Conservation (phyloP, 2,888 invertebrate species). For the Frankliniella fusca region DNA sequence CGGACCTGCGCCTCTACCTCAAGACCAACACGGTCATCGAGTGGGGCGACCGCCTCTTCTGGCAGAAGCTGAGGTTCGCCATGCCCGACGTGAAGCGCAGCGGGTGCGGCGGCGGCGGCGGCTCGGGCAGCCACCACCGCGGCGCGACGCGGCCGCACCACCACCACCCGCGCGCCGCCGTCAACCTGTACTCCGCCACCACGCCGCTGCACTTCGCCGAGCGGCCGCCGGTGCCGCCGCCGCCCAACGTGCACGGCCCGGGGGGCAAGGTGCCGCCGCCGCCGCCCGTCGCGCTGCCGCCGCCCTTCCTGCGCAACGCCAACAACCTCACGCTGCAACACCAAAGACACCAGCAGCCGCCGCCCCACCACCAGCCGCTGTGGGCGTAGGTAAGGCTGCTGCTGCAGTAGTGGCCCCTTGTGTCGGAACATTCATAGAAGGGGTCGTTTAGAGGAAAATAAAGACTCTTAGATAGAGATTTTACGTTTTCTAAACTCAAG, state of each 20-base stretch:
- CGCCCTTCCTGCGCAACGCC: constrained; percentile 43
- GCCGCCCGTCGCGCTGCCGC: constrained; percentile 46
- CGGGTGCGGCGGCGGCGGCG: constrained; percentile 60
- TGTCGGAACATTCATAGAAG: no score
- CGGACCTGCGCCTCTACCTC: constrained; percentile 83
- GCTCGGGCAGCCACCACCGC: no score
- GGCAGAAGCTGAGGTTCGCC: constrained; percentile 90
- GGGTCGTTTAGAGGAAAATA: constrained; percentile 11
- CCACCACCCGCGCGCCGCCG: constrained; percentile 32
- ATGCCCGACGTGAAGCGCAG: constrained; percentile 73
- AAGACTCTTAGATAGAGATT: constrained; percentile 29
- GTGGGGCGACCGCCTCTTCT: constrained; percentile 92
- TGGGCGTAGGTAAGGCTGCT: no score
- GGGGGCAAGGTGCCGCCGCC: constrained; percentile 57
- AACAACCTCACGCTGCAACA: constrained; percentile 44
- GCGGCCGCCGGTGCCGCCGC: constrained; percentile 34
- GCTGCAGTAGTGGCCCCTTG: neutral
- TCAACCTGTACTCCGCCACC: constrained; percentile 37
- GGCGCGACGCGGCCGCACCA: constrained; percentile 44
- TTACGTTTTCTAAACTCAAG: constrained; percentile 4
- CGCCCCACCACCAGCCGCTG: constrained; percentile 62
- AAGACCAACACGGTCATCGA: constrained; percentile 88
- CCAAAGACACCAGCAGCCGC: constrained; percentile 35
- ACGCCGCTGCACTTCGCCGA: constrained; percentile 35
- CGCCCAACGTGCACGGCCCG: constrained; percentile 29